These are phyloP conservation scores for Pollenia labialis DNA, from an alignment of 2,888 invertebrate species.

Conservation along the genomic window DNA sequence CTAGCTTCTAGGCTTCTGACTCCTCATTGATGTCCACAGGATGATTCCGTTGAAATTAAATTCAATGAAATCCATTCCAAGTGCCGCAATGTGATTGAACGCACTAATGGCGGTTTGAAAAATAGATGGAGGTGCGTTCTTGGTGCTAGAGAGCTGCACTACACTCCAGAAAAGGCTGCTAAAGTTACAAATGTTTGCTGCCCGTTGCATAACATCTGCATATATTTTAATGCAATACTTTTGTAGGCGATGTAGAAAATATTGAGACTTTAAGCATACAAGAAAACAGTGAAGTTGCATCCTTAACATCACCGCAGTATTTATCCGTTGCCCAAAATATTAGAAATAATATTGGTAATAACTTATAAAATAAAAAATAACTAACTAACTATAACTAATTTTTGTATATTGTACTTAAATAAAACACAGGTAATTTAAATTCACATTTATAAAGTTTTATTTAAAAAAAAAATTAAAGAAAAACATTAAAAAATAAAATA, in stretches of 20 bases:
- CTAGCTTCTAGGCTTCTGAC: conserved; percentile 59
- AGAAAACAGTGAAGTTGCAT: no score
- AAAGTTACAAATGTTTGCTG: conserved; percentile 50
- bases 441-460: no score
- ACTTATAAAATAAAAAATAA: not conserved
- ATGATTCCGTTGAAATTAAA: conserved; percentile 51
- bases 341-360: no score
- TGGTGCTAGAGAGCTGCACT: conserved; percentile 31
- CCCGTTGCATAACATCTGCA: conserved; percentile 31
- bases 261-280: not conserved
- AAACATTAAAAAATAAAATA: no score
- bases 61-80: conserved; percentile 57
- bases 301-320: not conserved
- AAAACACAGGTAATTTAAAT: no score
- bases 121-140: no score
- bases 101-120: no score
- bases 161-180: conserved; percentile 15
- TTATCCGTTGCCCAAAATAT: not conserved
- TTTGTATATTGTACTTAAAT: no score
- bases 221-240: conserved; percentile 18
- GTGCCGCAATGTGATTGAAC: conserved; percentile 17
- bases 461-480: no score
- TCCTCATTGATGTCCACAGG: conserved; percentile 39
- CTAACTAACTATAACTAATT: not conserved
- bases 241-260: conserved; percentile 9